A percentile compares a stretch with the other conserved stretches of the same genome.
These are phyloP conservation scores for Lepidochitona cinerea DNA, from an alignment of 2,888 invertebrate genomes.

Conservation along the genomic window DNA sequence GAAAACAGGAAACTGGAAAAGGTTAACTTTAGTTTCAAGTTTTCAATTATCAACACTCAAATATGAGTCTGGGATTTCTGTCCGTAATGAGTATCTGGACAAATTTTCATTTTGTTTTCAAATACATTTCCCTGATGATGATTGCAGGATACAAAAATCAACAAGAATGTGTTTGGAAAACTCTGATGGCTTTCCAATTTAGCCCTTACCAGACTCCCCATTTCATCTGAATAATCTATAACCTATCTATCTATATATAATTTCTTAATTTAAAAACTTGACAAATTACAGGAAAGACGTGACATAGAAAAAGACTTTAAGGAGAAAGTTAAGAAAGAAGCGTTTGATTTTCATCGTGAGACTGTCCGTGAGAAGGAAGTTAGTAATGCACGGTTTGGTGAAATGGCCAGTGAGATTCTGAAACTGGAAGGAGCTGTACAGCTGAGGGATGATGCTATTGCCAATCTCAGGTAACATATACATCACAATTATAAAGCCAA, in stretches of 20 bases:
- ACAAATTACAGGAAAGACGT: conserved; percentile 11
- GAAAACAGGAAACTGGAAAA: conserved; percentile 55
- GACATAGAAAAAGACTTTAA: not conserved
- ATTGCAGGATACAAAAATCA: too few species aligned
- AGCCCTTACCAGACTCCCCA: too few species aligned
- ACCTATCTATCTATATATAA: too few species aligned
- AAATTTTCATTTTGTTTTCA: too few species aligned
- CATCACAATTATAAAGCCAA: not conserved
- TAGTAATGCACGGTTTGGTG: conserved; percentile 18
- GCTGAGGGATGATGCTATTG: conserved; percentile 45
- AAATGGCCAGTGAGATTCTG: conserved; percentile 35
- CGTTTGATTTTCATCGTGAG: not conserved
- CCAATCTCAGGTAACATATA: conserved; percentile 44
- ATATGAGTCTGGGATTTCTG: too few species aligned
- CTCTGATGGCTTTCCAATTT: too few species aligned
- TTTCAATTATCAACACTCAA: not conserved
- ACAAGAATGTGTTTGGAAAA: too few species aligned
- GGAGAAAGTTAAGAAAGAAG: not conserved
- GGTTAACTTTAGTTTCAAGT: conserved; percentile 25
- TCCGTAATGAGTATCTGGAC: too few species aligned
- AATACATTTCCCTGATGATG: too few species aligned
- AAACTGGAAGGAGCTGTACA: conserved; percentile 43
- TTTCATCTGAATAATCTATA: too few species aligned
- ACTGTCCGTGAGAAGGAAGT: conserved; percentile 16
- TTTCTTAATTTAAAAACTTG: too few species aligned